Evolutionary conservation across 1,140 invertebrate species (phyloP), one percentile per base, ranked within the genome.

Genomic region (Achatina immaculata): DNA sequence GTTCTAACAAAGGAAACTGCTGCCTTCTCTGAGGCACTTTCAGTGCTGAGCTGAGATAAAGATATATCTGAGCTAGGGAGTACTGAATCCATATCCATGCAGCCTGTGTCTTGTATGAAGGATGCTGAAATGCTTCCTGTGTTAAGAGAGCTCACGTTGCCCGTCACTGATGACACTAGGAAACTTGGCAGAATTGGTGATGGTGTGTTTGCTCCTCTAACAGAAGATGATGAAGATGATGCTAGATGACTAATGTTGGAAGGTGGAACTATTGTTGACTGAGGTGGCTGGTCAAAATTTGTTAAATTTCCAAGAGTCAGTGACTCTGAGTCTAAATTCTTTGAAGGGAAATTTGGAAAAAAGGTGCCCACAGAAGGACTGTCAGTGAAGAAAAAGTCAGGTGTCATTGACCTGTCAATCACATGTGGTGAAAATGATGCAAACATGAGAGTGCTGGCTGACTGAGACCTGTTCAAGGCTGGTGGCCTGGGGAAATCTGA

Each of bases 381-480:
- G 48, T 80, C 78, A 4, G 43, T 80, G 36, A 80, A 72, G 45
- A 80, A 72, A 36, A 80, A 80, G 40, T 80, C 78, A 51, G 78
- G 78, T 21, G 78, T 80, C 42, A 80, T 51, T 24, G 78, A 43
- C 72, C 78, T 80, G 45, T 80, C 78, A 4, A 80, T n/a, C 40
- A 80, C 66, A 58, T 80, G 78, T 1, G 78, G 78, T 48, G 78
- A 80, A 28, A 80, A 80, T 34, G 78, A 80, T 1, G 78, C 48
- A 80, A 80, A 80, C 78, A 80, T 80, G 4, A 80, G 42, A 7
- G 78, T 80, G 68, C 66, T 80, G 19, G 78, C 78, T 11, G 78
- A 80, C 78, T 80, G 78, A n/a, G 66, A 80, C 36, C 78, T 69
- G 58, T 80, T 80, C 21, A 72, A 28, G 21, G 45, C 43, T 21